phyloP scores from a whole-genome alignment of 2,113 vertebrate genomes.

The Tachycineta bicolor region DNA sequence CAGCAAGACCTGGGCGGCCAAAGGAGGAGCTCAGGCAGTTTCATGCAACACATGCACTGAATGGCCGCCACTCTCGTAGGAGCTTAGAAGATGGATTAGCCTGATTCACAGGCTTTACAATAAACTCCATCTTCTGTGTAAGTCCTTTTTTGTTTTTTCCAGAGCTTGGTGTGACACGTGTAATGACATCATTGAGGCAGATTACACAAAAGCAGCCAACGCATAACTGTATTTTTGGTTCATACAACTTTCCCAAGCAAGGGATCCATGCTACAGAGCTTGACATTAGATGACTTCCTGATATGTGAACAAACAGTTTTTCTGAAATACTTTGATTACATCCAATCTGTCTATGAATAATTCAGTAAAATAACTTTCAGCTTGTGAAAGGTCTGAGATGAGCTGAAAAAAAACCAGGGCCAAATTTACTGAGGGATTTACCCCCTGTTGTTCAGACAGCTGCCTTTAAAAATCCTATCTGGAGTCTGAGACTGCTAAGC shows the following conservation, averaged over 20 bases:
- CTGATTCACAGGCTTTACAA: background rate
- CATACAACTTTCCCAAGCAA: background rate
- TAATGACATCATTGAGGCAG: background rate
- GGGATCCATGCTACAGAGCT: background rate
- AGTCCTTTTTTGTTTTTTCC: background rate
- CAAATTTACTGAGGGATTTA: background rate
- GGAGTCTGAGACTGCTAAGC: background rate
- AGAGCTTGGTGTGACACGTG: background rate
- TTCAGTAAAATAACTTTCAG: background rate
- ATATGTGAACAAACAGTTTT: background rate
- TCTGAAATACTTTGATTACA: background rate
- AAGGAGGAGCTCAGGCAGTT: background rate
- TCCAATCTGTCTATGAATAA: slow-evolving; percentile 10
- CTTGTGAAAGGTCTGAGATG: background rate
- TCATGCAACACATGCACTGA: background rate
- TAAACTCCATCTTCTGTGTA: background rate
- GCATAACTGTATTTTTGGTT: background rate
- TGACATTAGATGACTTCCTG: slow-evolving; percentile 8
- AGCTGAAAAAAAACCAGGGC: background rate
- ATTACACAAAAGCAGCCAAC: background rate
- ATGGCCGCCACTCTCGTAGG: background rate
- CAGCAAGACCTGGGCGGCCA: background rate
- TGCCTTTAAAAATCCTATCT: background rate
- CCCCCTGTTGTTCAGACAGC: background rate
- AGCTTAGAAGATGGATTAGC: background rate